A percentile compares a stretch with the other conserved stretches of the same genome.
Conservation (phyloP, 1,140 invertebrate genomes). For the Tetramorium simillimum region DNA sequence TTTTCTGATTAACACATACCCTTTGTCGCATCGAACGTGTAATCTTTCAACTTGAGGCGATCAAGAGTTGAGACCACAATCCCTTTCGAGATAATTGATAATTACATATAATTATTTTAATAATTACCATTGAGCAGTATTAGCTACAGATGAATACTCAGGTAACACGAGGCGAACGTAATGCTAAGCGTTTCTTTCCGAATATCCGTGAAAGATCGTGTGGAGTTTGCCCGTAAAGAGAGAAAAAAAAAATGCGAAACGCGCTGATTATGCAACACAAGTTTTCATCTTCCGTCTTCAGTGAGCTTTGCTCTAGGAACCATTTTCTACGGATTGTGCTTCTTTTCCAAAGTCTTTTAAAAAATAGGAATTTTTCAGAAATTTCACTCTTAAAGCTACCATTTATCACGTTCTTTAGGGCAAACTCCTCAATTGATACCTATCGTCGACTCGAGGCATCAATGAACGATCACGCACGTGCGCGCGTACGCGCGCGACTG, state of each 20-base stretch:
- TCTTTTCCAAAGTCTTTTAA: neutral
- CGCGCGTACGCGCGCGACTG: conserved; percentile 20
- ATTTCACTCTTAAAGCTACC: neutral
- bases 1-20: neutral
- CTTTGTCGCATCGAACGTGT: neutral
- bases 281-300: neutral
- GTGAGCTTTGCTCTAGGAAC: neutral
- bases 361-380: neutral
- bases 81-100: conserved; percentile 5
- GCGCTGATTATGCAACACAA: neutral
- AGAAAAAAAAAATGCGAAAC: neutral
- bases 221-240: conserved; percentile 3
- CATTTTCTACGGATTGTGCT: neutral
- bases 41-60: conserved; percentile 28
- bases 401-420: neutral
- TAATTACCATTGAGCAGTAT: conserved; percentile 46
- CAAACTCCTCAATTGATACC: conserved; percentile 34
- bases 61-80: conserved; percentile 12
- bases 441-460: conserved; percentile 48
- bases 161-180: conserved; percentile 43
- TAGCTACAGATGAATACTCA: conserved; percentile 36
- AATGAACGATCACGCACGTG: conserved; percentile 53
- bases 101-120: conserved; percentile 39
- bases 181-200: conserved; percentile 13
- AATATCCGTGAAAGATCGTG: conserved; percentile 17